These are phyloP conservation scores for Sthenelais limicola DNA, from an alignment of 2,888 invertebrate species.

Conservation along the genomic window DNA sequence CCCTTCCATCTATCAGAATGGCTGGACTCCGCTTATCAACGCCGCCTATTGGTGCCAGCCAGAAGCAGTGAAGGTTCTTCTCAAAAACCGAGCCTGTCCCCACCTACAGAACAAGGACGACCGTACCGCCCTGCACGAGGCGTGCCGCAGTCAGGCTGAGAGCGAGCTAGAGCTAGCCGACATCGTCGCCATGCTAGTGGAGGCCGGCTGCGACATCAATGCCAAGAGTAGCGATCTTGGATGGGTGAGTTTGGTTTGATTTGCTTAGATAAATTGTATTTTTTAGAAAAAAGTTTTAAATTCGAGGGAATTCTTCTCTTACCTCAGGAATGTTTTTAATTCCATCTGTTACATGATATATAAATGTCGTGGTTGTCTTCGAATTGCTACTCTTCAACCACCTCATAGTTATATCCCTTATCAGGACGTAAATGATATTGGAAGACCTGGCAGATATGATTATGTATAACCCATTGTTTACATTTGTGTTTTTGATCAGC, in stretches of 20 bases:
- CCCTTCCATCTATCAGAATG: conserved; percentile 60
- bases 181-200: conserved; percentile 56
- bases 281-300: too few species aligned
- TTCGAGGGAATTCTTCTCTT: too few species aligned
- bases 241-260: conserved; percentile 59
- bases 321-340: too few species aligned
- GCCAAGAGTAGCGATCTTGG: conserved; percentile 67
- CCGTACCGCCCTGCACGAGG: conserved; percentile 69
- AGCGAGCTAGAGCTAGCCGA: conserved; percentile 63
- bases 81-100: conserved; percentile 65
- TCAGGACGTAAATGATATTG: too few species aligned
- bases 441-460: too few species aligned
- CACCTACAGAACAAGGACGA: conserved; percentile 68
- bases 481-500: too few species aligned
- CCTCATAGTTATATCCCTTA: too few species aligned
- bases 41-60: conserved; percentile 71
- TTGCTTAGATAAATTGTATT: too few species aligned
- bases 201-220: conserved; percentile 62
- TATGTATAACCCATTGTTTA: too few species aligned
- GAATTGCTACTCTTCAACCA: too few species aligned
- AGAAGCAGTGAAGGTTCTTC: conserved; percentile 61
- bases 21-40: conserved; percentile 71
- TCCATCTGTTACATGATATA: too few species aligned
- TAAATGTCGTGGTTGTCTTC: too few species aligned
- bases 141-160: conserved; percentile 65